A percentile compares a stretch with the other conserved stretches of the same genome.
Evolutionary conservation across 2,888 invertebrate genomes (phyloP).

Genomic region (Cantharis flavilabris): DNA sequence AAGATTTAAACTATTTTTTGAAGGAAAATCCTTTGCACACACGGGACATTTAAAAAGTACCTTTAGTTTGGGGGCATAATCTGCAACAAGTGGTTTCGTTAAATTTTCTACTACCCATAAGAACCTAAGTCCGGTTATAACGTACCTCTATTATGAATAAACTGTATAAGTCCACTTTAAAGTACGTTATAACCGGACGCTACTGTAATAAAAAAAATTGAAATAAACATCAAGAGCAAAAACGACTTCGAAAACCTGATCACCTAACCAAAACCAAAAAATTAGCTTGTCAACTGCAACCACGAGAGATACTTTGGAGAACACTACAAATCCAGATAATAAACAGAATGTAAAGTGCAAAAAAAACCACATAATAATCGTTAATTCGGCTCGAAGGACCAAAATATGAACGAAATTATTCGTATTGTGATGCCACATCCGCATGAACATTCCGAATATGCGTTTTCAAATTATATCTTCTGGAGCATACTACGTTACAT

Average conservation of each 20-base stretch:
- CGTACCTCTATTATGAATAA: too few species aligned
- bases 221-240: too few species aligned
- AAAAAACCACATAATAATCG: not conserved
- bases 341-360: not conserved
- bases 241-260: too few species aligned
- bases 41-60: not conserved
- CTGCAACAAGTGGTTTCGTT: conserved; percentile 5
- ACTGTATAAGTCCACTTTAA: too few species aligned
- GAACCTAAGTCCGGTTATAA: too few species aligned
- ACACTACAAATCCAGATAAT: not conserved
- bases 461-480: conserved; percentile 45
- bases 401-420: not conserved
- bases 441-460: conserved; percentile 36
- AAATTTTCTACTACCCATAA: not conserved
- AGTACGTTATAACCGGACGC: too few species aligned
- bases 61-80: not conserved
- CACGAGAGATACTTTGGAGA: not conserved
- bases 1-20: not conserved
- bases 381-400: not conserved
- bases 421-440: conserved; percentile 10
- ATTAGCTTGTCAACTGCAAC: not conserved
- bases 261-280: not conserved
- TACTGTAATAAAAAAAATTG: too few species aligned
- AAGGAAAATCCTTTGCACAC: conserved; percentile 4
- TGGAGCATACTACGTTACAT: conserved; percentile 57